phyloP scores from a whole-genome alignment of 1,140 invertebrate species.

The Euwallacea fornicatus region DNA sequence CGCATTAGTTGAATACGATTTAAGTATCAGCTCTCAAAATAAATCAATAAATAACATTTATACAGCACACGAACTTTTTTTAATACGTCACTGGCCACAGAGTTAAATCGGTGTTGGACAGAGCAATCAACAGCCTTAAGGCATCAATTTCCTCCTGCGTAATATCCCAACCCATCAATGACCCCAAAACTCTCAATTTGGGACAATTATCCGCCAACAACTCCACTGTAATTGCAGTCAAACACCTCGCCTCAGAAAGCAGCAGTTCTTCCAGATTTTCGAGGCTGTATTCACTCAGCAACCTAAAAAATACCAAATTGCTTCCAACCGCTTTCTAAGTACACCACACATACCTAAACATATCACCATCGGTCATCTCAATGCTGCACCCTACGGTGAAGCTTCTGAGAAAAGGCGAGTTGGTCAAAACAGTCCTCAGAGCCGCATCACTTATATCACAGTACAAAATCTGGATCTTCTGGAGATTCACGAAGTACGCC shows the following conservation, averaged over 20 bases:
- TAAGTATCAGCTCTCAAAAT: neutral
- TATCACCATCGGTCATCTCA: slow-evolving; percentile 64
- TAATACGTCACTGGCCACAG: slow-evolving; percentile 40
- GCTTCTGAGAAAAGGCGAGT: slow-evolving; percentile 60
- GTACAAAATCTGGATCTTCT: slow-evolving; percentile 65
- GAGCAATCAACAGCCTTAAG: slow-evolving; percentile 59
- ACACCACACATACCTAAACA: slow-evolving; percentile 50
- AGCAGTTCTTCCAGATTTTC: slow-evolving; percentile 61
- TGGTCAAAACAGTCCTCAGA: slow-evolving; percentile 62
- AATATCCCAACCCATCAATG: slow-evolving; percentile 64
- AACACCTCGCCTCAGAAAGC: slow-evolving; percentile 63
- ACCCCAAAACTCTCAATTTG: slow-evolving; percentile 62
- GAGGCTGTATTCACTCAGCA: slow-evolving; percentile 51
- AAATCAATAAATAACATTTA: neutral
- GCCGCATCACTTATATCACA: slow-evolving; percentile 59
- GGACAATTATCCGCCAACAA: slow-evolving; percentile 65
- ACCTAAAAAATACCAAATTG: slow-evolving; percentile 47
- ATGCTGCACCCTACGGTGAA: slow-evolving; percentile 63
- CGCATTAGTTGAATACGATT: neutral
- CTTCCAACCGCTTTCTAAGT: neutral
- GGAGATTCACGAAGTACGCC: slow-evolving; percentile 60
- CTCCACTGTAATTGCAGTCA: slow-evolving; percentile 63
- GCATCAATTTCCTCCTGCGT: slow-evolving; percentile 65
- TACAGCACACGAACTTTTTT: slow-evolving; percentile 4
- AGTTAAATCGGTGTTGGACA: slow-evolving; percentile 48